Conservation (phyloP, 2,888 invertebrate species). For the Diarsia brunnea region DNA sequence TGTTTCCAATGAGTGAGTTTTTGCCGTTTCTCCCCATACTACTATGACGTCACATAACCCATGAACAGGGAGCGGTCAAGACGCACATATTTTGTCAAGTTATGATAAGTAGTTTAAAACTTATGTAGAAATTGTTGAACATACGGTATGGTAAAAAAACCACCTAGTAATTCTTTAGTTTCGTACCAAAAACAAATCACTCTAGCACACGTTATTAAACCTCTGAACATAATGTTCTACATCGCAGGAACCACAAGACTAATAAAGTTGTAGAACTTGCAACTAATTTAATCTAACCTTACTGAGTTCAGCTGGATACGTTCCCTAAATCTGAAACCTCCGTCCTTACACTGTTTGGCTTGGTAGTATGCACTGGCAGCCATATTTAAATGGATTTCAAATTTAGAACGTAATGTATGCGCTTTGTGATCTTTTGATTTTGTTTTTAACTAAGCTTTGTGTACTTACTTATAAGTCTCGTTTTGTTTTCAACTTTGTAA, state of each 20-base stretch:
- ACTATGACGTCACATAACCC: too few species aligned
- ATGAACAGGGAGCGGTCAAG: too few species aligned
- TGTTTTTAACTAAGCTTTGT: neutral
- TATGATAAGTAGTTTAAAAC: too few species aligned
- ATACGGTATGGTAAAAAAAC: too few species aligned
- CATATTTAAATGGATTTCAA: slow-evolving; percentile 8
- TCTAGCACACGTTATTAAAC: slow-evolving; percentile 23
- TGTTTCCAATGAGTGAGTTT: too few species aligned
- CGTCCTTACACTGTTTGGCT: slow-evolving; percentile 28
- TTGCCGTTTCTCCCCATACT: too few species aligned
- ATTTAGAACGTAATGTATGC: neutral
- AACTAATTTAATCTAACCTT: slow-evolving; percentile 55
- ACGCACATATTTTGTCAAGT: too few species aligned
- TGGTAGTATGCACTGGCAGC: neutral
- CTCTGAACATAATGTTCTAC: slow-evolving; percentile 7
- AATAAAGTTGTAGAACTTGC: slow-evolving; percentile 41
- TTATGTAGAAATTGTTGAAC: too few species aligned
- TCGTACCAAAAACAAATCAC: neutral
- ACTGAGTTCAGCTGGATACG: slow-evolving; percentile 42
- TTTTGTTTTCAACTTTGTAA: neutral
- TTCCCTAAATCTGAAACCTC: slow-evolving; percentile 21
- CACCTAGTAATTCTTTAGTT: neutral
- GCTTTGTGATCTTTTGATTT: neutral
- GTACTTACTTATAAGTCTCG: neutral
- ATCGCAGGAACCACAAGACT: slow-evolving; percentile 22